A percentile compares a stretch with the other conserved stretches of the same genome.
Evolutionary conservation across 2,113 vertebrate species (phyloP).

Genomic region (Rynchops niger): DNA sequence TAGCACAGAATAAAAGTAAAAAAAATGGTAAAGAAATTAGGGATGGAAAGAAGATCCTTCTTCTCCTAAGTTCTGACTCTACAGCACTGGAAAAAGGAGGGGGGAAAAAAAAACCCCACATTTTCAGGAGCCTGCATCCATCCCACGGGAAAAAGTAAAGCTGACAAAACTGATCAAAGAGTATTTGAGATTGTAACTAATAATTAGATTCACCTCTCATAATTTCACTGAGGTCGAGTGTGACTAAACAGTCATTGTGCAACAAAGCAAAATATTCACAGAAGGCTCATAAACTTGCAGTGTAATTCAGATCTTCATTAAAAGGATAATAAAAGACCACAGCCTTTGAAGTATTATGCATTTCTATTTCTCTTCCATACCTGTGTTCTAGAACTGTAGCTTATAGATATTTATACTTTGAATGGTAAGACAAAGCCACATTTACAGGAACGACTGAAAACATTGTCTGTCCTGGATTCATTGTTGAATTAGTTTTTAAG

Average conservation of each 20-base stretch:
- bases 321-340: background rate
- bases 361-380: background rate
- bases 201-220: background rate
- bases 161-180: background rate
- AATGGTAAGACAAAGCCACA: background rate
- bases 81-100: background rate
- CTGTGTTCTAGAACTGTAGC: background rate
- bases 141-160: background rate
- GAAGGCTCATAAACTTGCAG: background rate
- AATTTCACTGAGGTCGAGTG: background rate
- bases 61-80: background rate
- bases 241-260: background rate
- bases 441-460: background rate
- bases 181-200: background rate
- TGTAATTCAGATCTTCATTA: slow-evolving; percentile 9
- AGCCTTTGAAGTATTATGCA: background rate
- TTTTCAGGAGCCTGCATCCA: background rate
- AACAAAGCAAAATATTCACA: background rate
- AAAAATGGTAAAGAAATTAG: background rate
- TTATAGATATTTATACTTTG: background rate
- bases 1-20: background rate
- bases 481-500: background rate
- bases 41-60: background rate
- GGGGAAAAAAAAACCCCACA: too few species aligned
- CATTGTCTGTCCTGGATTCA: background rate